Percentiles rank a stretch among this genome's conserved stretches.
These are phyloP conservation scores for Cheilosia variabilis DNA, from an alignment of 2,888 invertebrate genomes.

Conservation along the genomic window DNA sequence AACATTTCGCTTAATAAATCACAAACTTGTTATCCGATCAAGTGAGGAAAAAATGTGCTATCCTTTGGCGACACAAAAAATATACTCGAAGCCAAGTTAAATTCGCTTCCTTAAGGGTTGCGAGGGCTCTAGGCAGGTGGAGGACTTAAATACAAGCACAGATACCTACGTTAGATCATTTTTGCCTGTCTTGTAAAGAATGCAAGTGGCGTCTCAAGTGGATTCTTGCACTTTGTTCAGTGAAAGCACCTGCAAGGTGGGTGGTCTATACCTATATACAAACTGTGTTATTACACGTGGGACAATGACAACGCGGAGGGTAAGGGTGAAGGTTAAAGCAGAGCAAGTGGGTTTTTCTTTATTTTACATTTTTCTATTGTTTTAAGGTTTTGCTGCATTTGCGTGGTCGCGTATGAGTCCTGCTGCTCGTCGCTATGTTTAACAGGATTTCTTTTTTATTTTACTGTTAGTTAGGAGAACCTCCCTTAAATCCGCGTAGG, in stretches of 20 bases:
- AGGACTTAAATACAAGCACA: constrained; percentile 5
- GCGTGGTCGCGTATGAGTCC: constrained; percentile 13
- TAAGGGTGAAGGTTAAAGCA: constrained; percentile 27
- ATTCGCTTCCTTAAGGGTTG: constrained; percentile 48
- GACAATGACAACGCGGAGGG: background rate
- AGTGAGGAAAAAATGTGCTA: constrained; percentile 19
- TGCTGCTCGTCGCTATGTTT: constrained; percentile 2
- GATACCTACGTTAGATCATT: constrained; percentile 3
- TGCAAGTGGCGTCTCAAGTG: constrained; percentile 67
- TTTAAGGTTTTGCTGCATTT: constrained; percentile 11
- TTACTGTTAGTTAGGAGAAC: background rate
- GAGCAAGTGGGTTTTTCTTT: background rate
- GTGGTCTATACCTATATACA: constrained; percentile 16
- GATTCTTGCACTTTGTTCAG: constrained; percentile 36
- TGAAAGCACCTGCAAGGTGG: constrained; percentile 11
- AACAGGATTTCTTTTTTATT: background rate
- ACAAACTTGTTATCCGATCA: constrained; percentile 32
- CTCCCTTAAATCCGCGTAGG: constrained; percentile 11
- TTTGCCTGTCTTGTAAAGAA: constrained; percentile 25
- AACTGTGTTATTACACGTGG: background rate
- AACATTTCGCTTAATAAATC: constrained; percentile 37
- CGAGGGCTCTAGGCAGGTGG: constrained; percentile 4
- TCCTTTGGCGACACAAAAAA: background rate
- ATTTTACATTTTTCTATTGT: constrained; percentile 5
- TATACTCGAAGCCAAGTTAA: background rate